Base-by-base conservation (phyloP, 2,888 invertebrate genomes). In the Ophion costatus region DNA sequence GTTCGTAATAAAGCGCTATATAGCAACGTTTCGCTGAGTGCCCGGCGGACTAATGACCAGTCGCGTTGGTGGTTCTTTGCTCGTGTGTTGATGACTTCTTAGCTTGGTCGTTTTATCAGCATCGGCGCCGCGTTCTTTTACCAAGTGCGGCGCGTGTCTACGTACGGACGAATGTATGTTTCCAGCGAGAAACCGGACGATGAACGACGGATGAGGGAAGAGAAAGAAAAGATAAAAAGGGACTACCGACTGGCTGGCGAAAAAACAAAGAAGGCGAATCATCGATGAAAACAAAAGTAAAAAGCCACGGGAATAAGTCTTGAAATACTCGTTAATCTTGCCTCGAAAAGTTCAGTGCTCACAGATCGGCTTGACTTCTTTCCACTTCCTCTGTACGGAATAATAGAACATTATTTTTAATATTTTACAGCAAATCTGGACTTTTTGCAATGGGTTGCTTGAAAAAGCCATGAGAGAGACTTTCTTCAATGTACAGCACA, bases 1-100 rank as follows among this genome's bases (percentile, higher is more conserved):
- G 70, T 63, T 79, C 11, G 79, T 71, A 79, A 79, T 71, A 71
- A 70, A 71, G 63, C 70, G 38, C 33, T 45, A 59, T 78, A 61
- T 22, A 78, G 78, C 7, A 61, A 70, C 69, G 78, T 70, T 78
- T 70, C 61, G 29, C 45, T 45, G 78, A 78, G 78, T 70, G 78
- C 24, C 71, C 51, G 63, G 45, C 74, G 73, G 74, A 78, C 84
- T 84, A 84, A 81, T 84, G 80, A 80, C 82, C 76, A 64, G 64
- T 80, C 66, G 51, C 63, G 71, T 14, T 45, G 33, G 61, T 29
- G 57, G 51, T 76, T 74, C 77, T 77, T 81, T 74, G 56, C 71
- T 38, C 29, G 64, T 22, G 75, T 42, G 79, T 70, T 71, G 79
- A 79, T 79, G 79, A 79, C 79, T 79, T 76, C 22, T 33, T 74